These are phyloP conservation scores for Spilogale gracilis DNA, from an alignment of 2,113 vertebrate genomes.

Conservation along the genomic window DNA sequence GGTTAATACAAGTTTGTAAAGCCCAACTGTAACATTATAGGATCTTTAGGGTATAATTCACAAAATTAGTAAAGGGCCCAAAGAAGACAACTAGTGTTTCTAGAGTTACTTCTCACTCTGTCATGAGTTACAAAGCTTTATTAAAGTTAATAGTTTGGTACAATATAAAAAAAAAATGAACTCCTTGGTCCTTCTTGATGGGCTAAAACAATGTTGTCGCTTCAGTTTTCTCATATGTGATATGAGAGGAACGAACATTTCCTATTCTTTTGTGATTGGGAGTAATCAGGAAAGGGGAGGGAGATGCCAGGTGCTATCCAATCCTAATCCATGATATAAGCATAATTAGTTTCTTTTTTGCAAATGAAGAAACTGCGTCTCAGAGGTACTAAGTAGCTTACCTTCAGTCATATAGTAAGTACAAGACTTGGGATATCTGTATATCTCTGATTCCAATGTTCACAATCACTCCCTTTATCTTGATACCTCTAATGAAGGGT, in stretches of 20 bases:
- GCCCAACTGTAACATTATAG: not conserved
- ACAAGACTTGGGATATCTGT: not conserved
- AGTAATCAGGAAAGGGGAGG: not conserved
- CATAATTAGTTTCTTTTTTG: conserved; percentile 3
- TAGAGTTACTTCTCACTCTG: conserved; percentile 19
- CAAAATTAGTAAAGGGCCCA: not conserved
- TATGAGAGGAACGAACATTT: not conserved
- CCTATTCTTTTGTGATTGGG: not conserved
- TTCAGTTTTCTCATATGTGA: not conserved
- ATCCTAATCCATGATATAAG: not conserved
- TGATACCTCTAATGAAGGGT: not conserved
- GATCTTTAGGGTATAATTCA: conserved; percentile 11
- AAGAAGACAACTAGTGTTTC: not conserved
- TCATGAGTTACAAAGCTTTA: conserved; percentile 27
- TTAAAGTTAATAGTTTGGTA: not conserved
- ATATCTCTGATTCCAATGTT: conserved; percentile 37
- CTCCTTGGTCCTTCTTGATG: not conserved
- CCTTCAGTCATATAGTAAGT: not conserved
- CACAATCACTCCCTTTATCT: not conserved
- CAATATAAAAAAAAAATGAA: not conserved
- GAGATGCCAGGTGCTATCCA: not conserved
- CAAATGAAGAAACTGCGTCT: conserved; percentile 32
- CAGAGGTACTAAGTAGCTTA: conserved; percentile 24
- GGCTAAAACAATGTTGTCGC: not conserved
- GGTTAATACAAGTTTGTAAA: not conserved